phyloP scores from a whole-genome alignment of 2,797 vertebrate genomes.

The Sebastes oblongus region DNA sequence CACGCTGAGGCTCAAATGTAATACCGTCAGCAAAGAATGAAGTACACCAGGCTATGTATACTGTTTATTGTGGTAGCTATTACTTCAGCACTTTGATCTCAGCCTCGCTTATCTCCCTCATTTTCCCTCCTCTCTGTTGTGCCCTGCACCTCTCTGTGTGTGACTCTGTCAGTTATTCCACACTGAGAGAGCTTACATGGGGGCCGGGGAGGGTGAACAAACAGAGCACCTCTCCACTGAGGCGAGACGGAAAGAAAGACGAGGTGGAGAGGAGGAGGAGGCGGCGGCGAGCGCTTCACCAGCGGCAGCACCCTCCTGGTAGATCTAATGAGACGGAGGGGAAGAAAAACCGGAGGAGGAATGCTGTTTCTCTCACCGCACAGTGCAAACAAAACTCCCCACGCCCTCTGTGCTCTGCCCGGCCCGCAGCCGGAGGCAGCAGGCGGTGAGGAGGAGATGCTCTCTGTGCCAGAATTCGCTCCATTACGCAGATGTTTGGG shows the following conservation, averaged over 20 bases:
- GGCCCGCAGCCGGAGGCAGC: slow-evolving; percentile 30
- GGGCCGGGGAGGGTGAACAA: slow-evolving; percentile 51
- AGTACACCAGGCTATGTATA: slow-evolving; percentile 12
- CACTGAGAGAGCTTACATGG: slow-evolving; percentile 35
- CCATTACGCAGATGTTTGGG: slow-evolving; percentile 55
- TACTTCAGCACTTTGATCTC: slow-evolving; percentile 29
- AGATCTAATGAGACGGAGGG: slow-evolving; percentile 60
- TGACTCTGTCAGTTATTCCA: slow-evolving; percentile 51
- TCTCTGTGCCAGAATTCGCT: slow-evolving; percentile 21
- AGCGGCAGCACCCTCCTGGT: slow-evolving; percentile 40
- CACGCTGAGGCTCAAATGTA: not conserved
- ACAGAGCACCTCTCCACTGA: slow-evolving; percentile 62
- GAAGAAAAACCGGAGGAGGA: slow-evolving; percentile 52
- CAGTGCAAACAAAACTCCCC: slow-evolving; percentile 27
- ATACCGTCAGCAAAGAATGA: not conserved
- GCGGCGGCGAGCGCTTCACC: slow-evolving; percentile 8
- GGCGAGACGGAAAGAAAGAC: slow-evolving; percentile 47
- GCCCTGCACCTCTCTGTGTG: slow-evolving; percentile 42
- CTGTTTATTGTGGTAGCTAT: slow-evolving; percentile 14
- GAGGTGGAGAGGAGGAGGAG: slow-evolving; percentile 28
- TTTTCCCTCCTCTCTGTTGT: slow-evolving; percentile 43
- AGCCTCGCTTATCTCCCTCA: slow-evolving; percentile 44
- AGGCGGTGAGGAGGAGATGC: slow-evolving; percentile 22
- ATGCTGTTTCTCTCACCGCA: slow-evolving; percentile 29
- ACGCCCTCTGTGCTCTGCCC: slow-evolving; percentile 24